Evolutionary conservation across 35 echinoderm and acorn worm species (phyloP).

Genomic region (Lytechinus variegatus): DNA sequence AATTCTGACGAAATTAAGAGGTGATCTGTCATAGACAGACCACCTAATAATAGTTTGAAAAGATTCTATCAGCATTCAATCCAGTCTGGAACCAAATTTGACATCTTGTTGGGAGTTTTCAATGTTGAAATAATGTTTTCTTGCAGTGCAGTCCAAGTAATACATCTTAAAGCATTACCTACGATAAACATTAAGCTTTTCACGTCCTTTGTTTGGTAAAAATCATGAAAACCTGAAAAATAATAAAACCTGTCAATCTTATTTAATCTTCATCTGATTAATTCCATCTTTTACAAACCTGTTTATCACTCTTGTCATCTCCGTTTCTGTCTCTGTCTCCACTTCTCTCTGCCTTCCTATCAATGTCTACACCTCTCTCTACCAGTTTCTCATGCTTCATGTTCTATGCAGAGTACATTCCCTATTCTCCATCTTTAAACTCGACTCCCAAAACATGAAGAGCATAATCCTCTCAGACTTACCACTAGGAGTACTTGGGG

Average conservation of each 20-base stretch:
- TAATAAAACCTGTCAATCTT: neutral
- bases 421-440: neutral
- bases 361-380: no score
- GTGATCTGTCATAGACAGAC: no score
- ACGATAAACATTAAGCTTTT: neutral
- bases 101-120: neutral
- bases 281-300: no score
- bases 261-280: no score
- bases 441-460: neutral
- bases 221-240: neutral
- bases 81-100: neutral
- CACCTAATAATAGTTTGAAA: neutral
- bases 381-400: neutral
- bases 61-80: neutral
- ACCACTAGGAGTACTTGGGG: constrained; percentile 28
- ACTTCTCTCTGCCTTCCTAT: neutral
- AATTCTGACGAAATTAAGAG: no score
- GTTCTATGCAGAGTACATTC: neutral
- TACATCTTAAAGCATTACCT: neutral
- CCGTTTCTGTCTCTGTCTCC: neutral
- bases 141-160: neutral
- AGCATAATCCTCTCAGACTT: neutral
- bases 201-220: neutral
- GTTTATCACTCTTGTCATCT: no score
- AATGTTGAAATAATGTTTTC: neutral